Conservation (phyloP, 30 jellyfish, hydroid and myxozoan species). For the Hydractinia symbiolongicarpus region DNA sequence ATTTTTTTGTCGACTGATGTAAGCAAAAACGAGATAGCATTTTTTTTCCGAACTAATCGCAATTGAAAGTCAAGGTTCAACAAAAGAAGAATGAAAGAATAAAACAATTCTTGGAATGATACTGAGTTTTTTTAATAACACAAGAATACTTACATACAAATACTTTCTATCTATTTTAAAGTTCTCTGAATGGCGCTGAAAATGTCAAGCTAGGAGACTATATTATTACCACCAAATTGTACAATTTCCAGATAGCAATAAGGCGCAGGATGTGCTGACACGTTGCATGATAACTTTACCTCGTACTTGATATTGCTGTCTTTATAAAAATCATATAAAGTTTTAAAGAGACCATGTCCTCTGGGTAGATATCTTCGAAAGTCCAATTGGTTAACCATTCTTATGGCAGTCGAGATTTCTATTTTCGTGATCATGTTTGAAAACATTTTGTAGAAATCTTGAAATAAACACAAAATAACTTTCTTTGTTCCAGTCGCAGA, state of each 20-base stretch:
- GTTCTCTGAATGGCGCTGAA: too few relatives aligned
- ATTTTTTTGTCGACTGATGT: too few relatives aligned
- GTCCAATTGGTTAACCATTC: constrained; percentile 34
- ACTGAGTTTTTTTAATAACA: too few relatives aligned
- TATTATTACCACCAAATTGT: not conserved
- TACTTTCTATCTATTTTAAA: too few relatives aligned
- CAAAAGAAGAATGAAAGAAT: too few relatives aligned
- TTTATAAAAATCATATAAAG: constrained; percentile 42
- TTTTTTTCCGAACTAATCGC: too few relatives aligned
- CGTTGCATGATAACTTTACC: not conserved
- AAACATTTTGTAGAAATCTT: constrained; percentile 21
- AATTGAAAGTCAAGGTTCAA: too few relatives aligned
- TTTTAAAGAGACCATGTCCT: constrained; percentile 36
- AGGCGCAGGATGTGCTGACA: not conserved
- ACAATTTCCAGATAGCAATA: not conserved
- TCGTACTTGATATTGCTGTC: constrained; percentile 8
- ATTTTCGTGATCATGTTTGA: constrained; percentile 17
- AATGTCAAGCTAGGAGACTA: too few relatives aligned
- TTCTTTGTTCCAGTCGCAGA: not conserved
- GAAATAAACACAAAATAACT: not conserved
- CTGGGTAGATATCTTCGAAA: constrained; percentile 52
- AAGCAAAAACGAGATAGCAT: too few relatives aligned
- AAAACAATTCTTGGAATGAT: too few relatives aligned
- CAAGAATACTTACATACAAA: too few relatives aligned
- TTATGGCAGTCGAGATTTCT: constrained; percentile 45